Percentiles rank a stretch among this genome's conserved stretches.
Evolutionary conservation across 2,888 invertebrate species (phyloP).

Genomic region (Cremastobaeus sp.): DNA sequence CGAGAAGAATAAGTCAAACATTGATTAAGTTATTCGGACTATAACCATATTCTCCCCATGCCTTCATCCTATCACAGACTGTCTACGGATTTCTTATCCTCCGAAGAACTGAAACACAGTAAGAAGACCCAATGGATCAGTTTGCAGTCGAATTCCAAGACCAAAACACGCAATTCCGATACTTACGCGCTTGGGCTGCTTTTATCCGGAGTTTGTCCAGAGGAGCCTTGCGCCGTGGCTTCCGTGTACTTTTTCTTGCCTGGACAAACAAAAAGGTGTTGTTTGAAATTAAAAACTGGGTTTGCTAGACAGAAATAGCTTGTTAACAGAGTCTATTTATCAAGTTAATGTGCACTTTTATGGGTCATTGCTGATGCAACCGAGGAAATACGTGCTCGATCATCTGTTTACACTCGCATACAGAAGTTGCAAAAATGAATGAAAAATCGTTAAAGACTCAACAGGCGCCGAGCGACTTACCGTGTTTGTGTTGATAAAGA

Average conservation of each 20-base stretch:
- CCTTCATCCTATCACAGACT: conserved; percentile 40
- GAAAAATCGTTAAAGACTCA: conserved; percentile 3
- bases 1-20: conserved; percentile 15
- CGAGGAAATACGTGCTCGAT: too few relatives aligned
- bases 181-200: conserved; percentile 69
- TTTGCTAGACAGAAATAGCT: too few relatives aligned
- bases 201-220: conserved; percentile 64
- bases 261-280: conserved; percentile 27
- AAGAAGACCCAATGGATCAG: conserved; percentile 6
- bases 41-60: conserved; percentile 10
- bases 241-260: conserved; percentile 69
- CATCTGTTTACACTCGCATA: too few relatives aligned
- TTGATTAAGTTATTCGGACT: conserved; percentile 4
- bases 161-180: neutral
- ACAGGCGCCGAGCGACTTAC: conserved; percentile 60
- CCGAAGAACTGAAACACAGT: conserved; percentile 40
- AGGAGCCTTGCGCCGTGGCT: conserved; percentile 60
- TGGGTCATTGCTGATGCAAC: too few relatives aligned
- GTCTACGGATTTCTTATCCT: conserved; percentile 44
- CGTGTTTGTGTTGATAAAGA: conserved; percentile 71
- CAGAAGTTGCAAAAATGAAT: conserved; percentile 28
- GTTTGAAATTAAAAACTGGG: neutral
- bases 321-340: too few relatives aligned
- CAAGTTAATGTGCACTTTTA: too few relatives aligned
- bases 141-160: neutral